Percentiles rank a stretch among this genome's conserved stretches.
Evolutionary conservation across 2,888 invertebrate genomes (phyloP).

Genomic region (Drosophila mimetica): DNA sequence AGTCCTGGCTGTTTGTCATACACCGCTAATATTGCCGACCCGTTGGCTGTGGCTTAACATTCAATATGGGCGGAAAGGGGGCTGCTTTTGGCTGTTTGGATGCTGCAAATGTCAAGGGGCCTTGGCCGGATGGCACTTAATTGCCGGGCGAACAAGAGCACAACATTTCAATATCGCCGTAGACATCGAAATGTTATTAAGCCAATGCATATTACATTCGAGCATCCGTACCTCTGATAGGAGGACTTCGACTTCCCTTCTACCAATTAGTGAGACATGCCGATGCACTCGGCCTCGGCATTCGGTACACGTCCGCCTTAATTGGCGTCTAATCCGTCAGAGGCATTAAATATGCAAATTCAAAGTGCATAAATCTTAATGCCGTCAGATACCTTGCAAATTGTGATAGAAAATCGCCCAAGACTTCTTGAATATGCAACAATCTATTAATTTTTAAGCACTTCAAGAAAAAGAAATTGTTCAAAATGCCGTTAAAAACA

Average conservation of each 20-base stretch:
- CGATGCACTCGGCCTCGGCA: conserved; percentile 14
- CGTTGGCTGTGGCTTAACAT: conserved; percentile 56
- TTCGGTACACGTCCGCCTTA: conserved; percentile 36
- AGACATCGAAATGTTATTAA: conserved; percentile 56
- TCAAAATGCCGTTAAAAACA: background rate
- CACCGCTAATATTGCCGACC: conserved; percentile 68
- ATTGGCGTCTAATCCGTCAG: conserved; percentile 59
- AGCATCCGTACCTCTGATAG: background rate
- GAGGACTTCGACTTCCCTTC: background rate
- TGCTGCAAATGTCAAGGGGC: conserved; percentile 46
- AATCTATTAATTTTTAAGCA: too few relatives aligned
- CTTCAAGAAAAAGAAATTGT: too few relatives aligned
- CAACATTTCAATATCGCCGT: conserved; percentile 59
- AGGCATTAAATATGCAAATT: conserved; percentile 44
- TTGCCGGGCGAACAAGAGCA: conserved; percentile 61
- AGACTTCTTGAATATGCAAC: too few relatives aligned
- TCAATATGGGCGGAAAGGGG: conserved; percentile 8
- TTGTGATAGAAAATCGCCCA: background rate
- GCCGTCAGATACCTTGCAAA: background rate
- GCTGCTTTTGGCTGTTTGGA: background rate
- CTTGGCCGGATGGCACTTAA: conserved; percentile 63
- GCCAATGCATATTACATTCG: conserved; percentile 55
- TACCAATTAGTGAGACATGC: conserved; percentile 42
- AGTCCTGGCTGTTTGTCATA: conserved; percentile 64
- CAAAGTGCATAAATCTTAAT: conserved; percentile 15